Evolutionary conservation across 1,140 invertebrate species (phyloP).

Genomic region (Hesperophylax magnus): DNA sequence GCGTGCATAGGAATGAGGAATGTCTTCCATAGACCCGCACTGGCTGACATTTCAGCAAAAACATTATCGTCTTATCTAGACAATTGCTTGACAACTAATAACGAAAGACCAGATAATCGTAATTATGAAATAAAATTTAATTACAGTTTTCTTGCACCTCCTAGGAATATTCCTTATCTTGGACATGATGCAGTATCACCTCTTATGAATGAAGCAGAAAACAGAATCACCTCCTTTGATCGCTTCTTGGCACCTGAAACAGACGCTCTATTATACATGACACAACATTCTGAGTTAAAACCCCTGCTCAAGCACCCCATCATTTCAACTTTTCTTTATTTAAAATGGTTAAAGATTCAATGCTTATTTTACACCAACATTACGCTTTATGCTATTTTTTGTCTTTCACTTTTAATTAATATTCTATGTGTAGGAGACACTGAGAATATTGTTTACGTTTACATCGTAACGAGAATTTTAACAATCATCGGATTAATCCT

Average conservation of each 20-base stretch:
- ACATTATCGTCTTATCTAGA: constrained; percentile 79
- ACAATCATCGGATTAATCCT: constrained; percentile 71
- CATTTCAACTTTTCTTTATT: constrained; percentile 82
- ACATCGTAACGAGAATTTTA: constrained; percentile 65
- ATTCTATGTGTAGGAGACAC: constrained; percentile 72
- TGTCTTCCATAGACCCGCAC: constrained; percentile 75
- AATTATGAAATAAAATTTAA: constrained; percentile 80
- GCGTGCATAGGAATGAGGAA: constrained; percentile 82
- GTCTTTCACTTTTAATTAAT: constrained; percentile 76
- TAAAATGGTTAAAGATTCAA: constrained; percentile 86
- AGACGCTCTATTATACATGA: constrained; percentile 78
- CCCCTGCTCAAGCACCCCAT: constrained; percentile 83
- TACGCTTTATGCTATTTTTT: constrained; percentile 79
- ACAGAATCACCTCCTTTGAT: constrained; percentile 64
- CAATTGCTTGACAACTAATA: constrained; percentile 76
- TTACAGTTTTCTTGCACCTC: constrained; percentile 79
- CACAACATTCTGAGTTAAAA: constrained; percentile 74
- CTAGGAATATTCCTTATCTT: constrained; percentile 63
- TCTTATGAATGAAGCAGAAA: constrained; percentile 64
- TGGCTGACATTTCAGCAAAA: constrained; percentile 77
- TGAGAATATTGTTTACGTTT: constrained; percentile 62
- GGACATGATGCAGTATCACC: constrained; percentile 63
- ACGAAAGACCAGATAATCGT: constrained; percentile 73
- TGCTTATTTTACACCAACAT: constrained; percentile 82
- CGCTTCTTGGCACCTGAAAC: constrained; percentile 71